Evolutionary conservation across 2,113 vertebrate genomes (phyloP), one percentile per base, ranked within the genome.

Genomic region (Lanius ludovicianus): DNA sequence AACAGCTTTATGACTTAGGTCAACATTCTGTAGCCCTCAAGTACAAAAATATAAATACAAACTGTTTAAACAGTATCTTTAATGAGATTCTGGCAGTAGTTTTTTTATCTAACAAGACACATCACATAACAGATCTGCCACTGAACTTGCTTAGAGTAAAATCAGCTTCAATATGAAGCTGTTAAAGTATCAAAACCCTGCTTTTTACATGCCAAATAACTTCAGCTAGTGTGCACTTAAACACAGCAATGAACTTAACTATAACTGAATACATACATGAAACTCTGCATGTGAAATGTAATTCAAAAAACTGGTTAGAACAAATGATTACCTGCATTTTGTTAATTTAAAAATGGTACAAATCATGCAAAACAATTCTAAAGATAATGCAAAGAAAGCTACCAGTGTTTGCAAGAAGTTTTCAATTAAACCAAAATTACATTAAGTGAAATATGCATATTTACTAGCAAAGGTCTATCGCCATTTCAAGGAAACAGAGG

Each of bases 131-230:
- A 97, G 95, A 94, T 96, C 97, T 97, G 97, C 97, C 98, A 98
- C 87, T 97, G 90, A 98, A 97, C 95, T 97, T 97, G 95, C 80
- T 95, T 90, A 95, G 90, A 96, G 89, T 97, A 98, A 97, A 97
- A 95, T 95, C 97, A 98, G 97, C 98, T 98, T 98, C 98, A 98
- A 98, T 98, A 98, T 98, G 98, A 98, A 98, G 98, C 98, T 95
- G 96, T 97, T 96, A 89, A 90, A 93, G 96, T 97, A 97, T 95
- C 76, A 98, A 98, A 98, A 96, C 87, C 76, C 91, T 95, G 96
- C 96, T 98, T 98, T 98, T 97, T 98, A 98, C 98, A 98, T 97
- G 97, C 97, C 98, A 97, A 98, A 92, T 98, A 97, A 96, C 91
- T 96, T 97, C 93, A 96, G 96, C 96, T 97, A 98, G 78, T 97